Conservation (phyloP, 2,797 vertebrate genomes). For the Echeneis naucrates region DNA sequence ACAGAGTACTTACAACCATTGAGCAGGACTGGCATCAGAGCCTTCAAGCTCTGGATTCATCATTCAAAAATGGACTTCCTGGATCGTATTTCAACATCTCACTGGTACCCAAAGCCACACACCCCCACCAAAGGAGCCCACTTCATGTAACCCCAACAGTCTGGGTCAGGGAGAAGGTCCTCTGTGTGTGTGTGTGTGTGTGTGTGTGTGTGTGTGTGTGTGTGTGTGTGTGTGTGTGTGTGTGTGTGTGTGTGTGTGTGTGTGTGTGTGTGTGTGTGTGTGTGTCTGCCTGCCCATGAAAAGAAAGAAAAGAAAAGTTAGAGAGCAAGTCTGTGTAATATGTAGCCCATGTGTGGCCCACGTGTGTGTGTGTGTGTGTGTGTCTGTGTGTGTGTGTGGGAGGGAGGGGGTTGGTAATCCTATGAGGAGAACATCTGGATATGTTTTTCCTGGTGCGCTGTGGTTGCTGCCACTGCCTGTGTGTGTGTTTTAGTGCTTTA, state of each 20-base stretch:
- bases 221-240: background rate
- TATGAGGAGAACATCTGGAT: slow-evolving; percentile 82
- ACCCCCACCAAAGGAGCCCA: background rate
- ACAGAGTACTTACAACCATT: background rate
- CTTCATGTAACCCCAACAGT: background rate
- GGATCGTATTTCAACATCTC: slow-evolving; percentile 3
- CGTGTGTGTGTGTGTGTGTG: slow-evolving; percentile 31
- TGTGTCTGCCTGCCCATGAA: background rate
- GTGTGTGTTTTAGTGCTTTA: slow-evolving; percentile 46
- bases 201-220: background rate
- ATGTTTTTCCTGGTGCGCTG: slow-evolving; percentile 79
- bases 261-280: background rate
- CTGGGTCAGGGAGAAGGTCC: background rate
- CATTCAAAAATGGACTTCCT: slow-evolving; percentile 9
- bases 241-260: slow-evolving; percentile 9
- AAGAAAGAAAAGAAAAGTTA: slow-evolving; percentile 53
- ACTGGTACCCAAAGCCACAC: slow-evolving; percentile 17
- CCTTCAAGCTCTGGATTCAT: background rate
- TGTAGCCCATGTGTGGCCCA: slow-evolving; percentile 68
- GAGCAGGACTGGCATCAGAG: background rate
- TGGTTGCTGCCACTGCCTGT: slow-evolving; percentile 68
- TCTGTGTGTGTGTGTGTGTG: too few relatives aligned
- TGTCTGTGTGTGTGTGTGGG: slow-evolving; percentile 27
- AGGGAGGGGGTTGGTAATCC: slow-evolving; percentile 71
- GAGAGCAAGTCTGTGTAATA: slow-evolving; percentile 62